phyloP scores from a whole-genome alignment of 2,113 vertebrate species.

The Platanista minor region DNA sequence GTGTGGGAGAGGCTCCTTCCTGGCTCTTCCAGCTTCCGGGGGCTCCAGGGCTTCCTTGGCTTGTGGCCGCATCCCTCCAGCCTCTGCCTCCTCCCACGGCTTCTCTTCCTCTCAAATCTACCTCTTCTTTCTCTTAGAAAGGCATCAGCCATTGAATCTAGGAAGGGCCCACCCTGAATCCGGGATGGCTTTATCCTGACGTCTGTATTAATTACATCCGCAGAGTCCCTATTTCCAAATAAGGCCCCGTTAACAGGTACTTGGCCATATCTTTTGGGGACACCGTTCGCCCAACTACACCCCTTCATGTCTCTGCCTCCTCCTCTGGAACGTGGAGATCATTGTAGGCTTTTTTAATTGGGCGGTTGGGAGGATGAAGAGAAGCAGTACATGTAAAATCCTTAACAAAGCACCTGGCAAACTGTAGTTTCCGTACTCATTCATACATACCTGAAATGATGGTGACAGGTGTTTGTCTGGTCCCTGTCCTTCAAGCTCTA shows the following conservation, averaged over 20 bases:
- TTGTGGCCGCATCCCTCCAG: rapidly evolving
- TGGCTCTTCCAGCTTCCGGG: background rate
- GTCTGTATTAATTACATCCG: background rate
- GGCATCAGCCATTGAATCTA: background rate
- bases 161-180: background rate
- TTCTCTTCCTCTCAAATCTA: background rate
- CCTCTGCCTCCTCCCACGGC: background rate
- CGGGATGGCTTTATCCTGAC: background rate
- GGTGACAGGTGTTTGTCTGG: rapidly evolving
- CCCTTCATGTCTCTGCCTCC: background rate
- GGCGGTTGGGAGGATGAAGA: background rate
- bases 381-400: rapidly evolving
- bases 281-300: rapidly evolving
- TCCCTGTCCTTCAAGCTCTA: background rate
- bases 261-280: too few species aligned
- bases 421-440: rapidly evolving
- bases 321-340: background rate
- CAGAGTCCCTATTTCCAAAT: background rate
- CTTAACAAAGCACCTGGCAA: background rate
- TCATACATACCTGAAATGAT: rapidly evolving
- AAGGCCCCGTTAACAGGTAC: background rate
- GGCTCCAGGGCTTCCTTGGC: background rate
- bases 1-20: background rate
- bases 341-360: rapidly evolving
- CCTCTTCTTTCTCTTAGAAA: background rate